Evolutionary conservation across 2,888 invertebrate genomes (phyloP).

Genomic region (Drosophila parthenogenetica): DNA sequence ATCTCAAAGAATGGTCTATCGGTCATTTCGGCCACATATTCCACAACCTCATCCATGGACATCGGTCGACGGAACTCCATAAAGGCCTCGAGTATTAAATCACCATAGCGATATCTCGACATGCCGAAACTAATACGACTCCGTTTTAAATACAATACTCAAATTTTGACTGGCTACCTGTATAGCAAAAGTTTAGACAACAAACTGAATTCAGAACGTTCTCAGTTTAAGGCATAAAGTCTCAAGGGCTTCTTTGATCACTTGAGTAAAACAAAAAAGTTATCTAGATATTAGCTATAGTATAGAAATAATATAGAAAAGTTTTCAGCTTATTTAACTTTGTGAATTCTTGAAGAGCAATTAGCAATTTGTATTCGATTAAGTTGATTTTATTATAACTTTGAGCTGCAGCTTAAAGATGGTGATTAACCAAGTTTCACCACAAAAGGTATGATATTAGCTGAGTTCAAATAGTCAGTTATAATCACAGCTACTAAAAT

Average conservation of each 20-base stretch:
- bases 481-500: too few relatives aligned
- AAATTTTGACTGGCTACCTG: neutral
- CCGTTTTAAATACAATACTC: neutral
- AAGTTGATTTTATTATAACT: too few relatives aligned
- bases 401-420: too few relatives aligned
- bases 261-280: neutral
- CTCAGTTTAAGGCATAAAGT: neutral
- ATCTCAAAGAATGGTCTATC: conserved; percentile 34
- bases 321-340: too few relatives aligned
- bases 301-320: too few relatives aligned
- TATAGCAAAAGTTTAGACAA: neutral
- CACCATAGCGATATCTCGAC: conserved; percentile 56
- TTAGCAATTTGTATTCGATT: too few relatives aligned
- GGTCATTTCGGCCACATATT: conserved; percentile 61
- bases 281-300: too few relatives aligned
- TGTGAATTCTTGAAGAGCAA: too few relatives aligned
- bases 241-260: neutral
- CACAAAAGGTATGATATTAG: too few relatives aligned
- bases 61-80: conserved; percentile 55
- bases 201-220: neutral
- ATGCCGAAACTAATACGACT: conserved; percentile 23
- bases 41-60: conserved; percentile 49
- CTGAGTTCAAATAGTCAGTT: too few relatives aligned
- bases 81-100: conserved; percentile 62
- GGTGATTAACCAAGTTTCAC: too few relatives aligned